phyloP scores from a whole-genome alignment of 1,140 invertebrate species.

The Brachionus paranguensis region DNA sequence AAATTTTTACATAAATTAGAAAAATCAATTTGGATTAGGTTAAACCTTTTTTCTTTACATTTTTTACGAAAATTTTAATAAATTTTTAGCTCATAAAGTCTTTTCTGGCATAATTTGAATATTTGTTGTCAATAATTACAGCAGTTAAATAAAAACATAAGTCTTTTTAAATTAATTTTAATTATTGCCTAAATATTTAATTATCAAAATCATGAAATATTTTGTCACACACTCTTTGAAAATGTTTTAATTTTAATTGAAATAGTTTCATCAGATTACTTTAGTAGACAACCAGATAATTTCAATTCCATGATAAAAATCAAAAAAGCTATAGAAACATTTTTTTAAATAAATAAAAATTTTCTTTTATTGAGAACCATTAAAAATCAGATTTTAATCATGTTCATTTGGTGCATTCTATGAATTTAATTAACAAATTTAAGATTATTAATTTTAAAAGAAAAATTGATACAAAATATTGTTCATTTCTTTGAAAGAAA shows the following conservation, averaged over 20 bases:
- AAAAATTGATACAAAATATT: neutral
- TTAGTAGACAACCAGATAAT: too few species aligned
- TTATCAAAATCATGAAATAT: neutral
- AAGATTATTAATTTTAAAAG: neutral
- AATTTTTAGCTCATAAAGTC: neutral
- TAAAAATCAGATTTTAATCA: neutral
- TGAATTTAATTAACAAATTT: neutral
- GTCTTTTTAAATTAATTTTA: neutral
- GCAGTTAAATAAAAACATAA: neutral
- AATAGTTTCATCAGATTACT: neutral
- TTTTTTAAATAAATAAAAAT: too few species aligned
- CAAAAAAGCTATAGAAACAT: too few species aligned
- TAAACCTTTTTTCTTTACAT: neutral
- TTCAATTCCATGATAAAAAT: neutral
- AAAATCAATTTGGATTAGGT: neutral
- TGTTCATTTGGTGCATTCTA: too few species aligned
- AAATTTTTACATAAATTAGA: neutral
- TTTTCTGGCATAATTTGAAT: neutral
- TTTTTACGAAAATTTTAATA: neutral
- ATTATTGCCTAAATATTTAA: neutral
- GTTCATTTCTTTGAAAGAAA: neutral
- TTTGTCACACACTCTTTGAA: neutral
- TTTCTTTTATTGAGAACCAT: neutral
- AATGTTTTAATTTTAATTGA: neutral
- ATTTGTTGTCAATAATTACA: neutral